phyloP scores from a whole-genome alignment of 2,888 invertebrate genomes.

The Bombylius major region DNA sequence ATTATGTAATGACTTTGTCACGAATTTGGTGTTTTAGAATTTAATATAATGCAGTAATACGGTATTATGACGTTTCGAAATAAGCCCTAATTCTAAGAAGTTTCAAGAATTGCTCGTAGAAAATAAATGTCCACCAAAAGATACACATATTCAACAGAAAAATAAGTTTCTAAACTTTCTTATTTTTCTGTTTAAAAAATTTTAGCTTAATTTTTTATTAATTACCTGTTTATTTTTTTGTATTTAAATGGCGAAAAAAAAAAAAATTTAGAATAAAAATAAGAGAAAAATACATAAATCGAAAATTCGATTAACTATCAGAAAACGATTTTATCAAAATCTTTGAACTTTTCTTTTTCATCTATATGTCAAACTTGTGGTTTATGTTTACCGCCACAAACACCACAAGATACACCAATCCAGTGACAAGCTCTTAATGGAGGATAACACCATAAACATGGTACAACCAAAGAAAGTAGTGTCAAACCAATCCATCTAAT shows the following conservation, averaged over 20 bases:
- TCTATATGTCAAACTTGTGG: constrained; percentile 40
- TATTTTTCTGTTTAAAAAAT: too few species aligned
- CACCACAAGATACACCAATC: constrained; percentile 64
- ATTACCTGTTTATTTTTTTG: too few species aligned
- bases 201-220: too few species aligned
- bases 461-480: constrained; percentile 73
- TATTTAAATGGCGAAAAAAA: not conserved
- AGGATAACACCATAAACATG: constrained; percentile 89
- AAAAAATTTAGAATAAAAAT: constrained; percentile 3
- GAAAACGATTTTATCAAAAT: constrained; percentile 14
- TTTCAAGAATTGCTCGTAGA: too few species aligned
- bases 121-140: too few species aligned
- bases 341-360: constrained; percentile 21
- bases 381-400: constrained; percentile 73
- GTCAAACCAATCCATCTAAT: constrained; percentile 72
- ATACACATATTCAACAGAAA: too few species aligned
- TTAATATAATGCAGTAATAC: too few species aligned
- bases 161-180: too few species aligned
- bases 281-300: constrained; percentile 3
- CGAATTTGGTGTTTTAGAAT: too few species aligned
- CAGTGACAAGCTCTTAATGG: constrained; percentile 75
- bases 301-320: constrained; percentile 2
- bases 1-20: too few species aligned
- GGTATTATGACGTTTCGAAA: too few species aligned
- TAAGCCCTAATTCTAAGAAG: too few species aligned